Percentiles rank a stretch among this genome's conserved stretches.
Conservation (phyloP, 2,113 vertebrate species). For the Hiodon tergisus region DNA sequence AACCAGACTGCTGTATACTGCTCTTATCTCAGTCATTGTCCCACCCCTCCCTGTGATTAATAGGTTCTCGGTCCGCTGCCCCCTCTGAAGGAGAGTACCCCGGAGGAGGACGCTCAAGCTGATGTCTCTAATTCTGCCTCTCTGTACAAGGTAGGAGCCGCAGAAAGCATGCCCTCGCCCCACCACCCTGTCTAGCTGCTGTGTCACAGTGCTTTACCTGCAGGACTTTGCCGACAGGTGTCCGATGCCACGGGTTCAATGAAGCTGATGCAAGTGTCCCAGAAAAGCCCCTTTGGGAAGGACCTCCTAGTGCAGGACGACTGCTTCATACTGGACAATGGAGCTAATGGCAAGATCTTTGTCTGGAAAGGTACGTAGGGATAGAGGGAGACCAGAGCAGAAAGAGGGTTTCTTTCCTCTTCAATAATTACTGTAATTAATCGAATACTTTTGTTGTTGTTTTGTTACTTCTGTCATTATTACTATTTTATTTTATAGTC, state of each 20-base stretch:
- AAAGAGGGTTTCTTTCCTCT: too few species aligned
- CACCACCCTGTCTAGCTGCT: neutral
- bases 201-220: neutral
- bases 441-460: neutral
- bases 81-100: conserved; percentile 68
- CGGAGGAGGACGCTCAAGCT: conserved; percentile 75
- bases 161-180: too few species aligned
- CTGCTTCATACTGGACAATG: conserved; percentile 87
- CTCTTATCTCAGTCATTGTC: neutral
- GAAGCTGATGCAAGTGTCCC: conserved; percentile 68
- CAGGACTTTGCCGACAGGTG: conserved; percentile 54
- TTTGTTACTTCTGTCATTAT: neutral
- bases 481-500: neutral
- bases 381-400: neutral
- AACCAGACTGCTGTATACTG: neutral
- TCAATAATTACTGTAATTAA: too few species aligned
- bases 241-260: conserved; percentile 74
- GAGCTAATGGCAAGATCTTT: conserved; percentile 72
- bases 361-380: conserved; percentile 78
- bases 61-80: conserved; percentile 78
- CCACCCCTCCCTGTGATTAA: neutral
- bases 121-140: conserved; percentile 63
- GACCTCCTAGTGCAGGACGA: conserved; percentile 72
- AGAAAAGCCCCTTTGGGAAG: conserved; percentile 69
- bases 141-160: conserved; percentile 70